These are phyloP conservation scores for Drosophila barbarae DNA, from an alignment of 2,888 invertebrate species.

Conservation along the genomic window DNA sequence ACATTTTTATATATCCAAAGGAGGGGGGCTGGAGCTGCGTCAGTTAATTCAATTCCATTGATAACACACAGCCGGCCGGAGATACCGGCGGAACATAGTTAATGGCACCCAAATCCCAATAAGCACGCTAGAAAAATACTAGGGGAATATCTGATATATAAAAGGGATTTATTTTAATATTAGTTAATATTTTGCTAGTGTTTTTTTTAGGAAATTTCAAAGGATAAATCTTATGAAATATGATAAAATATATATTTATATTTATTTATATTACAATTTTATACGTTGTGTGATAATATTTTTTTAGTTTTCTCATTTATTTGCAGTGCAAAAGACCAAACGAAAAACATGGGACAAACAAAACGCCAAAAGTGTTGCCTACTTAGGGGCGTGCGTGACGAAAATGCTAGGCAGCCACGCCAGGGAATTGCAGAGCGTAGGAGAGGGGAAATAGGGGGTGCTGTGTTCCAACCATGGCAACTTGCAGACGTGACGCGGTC, in stretches of 20 bases:
- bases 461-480: slow-evolving; percentile 4
- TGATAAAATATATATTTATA: neutral
- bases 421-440: neutral
- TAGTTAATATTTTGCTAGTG: too few relatives aligned
- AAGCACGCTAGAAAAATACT: slow-evolving; percentile 4
- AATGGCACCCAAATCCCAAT: slow-evolving; percentile 20
- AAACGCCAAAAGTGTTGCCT: slow-evolving; percentile 48
- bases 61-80: slow-evolving; percentile 22
- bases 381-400: slow-evolving; percentile 51
- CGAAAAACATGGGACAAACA: slow-evolving; percentile 12
- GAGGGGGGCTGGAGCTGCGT: slow-evolving; percentile 32
- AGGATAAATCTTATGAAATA: neutral
- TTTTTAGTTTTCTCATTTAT: neutral
- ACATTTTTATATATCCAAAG: slow-evolving; percentile 9
- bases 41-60: slow-evolving; percentile 49
- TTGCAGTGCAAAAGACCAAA: slow-evolving; percentile 11
- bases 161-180: too few relatives aligned
- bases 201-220: neutral
- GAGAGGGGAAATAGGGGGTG: neutral
- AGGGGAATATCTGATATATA: too few relatives aligned
- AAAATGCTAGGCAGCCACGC: slow-evolving; percentile 25
- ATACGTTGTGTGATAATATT: neutral
- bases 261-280: neutral
- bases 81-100: slow-evolving; percentile 29
- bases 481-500: slow-evolving; percentile 43